These are phyloP conservation scores for Galendromus occidentalis DNA, from an alignment of 1,140 invertebrate genomes.

Conservation along the genomic window DNA sequence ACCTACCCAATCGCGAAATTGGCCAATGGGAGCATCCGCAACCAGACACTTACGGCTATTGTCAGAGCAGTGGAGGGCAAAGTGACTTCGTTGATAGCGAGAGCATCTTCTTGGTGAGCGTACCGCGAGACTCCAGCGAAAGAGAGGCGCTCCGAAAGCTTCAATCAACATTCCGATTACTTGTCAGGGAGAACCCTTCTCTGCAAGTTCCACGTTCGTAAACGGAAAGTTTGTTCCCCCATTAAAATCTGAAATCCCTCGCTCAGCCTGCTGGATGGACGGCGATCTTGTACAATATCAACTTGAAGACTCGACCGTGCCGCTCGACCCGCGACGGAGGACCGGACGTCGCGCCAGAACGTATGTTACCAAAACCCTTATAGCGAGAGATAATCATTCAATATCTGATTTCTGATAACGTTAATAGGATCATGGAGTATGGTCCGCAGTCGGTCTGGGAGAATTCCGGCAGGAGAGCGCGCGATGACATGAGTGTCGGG, in stretches of 20 bases:
- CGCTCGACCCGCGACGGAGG: not conserved
- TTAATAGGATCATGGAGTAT: no score
- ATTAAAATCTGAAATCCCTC: no score
- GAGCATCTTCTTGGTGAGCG: not conserved
- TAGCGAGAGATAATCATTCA: no score
- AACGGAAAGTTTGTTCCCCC: no score
- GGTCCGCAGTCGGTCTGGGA: no score
- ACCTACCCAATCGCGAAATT: constrained; percentile 25
- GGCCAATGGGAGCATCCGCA: constrained; percentile 23
- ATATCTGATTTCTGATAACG: no score
- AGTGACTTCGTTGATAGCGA: constrained; percentile 1
- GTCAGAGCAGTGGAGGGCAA: constrained; percentile 1
- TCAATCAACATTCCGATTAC: no score
- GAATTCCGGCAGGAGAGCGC: no score
- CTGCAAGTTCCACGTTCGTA: no score
- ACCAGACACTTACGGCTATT: constrained; percentile 14
- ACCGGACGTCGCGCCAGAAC: not conserved
- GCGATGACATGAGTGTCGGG: no score
- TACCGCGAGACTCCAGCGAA: not conserved
- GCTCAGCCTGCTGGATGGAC: not conserved
- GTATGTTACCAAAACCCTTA: not conserved
- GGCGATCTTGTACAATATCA: not conserved
- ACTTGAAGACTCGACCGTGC: not conserved
- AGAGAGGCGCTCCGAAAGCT: no score
- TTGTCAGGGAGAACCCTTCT: no score